These are phyloP conservation scores for Mactromeris polynyma DNA, from an alignment of 2,888 invertebrate species.

Conservation along the genomic window DNA sequence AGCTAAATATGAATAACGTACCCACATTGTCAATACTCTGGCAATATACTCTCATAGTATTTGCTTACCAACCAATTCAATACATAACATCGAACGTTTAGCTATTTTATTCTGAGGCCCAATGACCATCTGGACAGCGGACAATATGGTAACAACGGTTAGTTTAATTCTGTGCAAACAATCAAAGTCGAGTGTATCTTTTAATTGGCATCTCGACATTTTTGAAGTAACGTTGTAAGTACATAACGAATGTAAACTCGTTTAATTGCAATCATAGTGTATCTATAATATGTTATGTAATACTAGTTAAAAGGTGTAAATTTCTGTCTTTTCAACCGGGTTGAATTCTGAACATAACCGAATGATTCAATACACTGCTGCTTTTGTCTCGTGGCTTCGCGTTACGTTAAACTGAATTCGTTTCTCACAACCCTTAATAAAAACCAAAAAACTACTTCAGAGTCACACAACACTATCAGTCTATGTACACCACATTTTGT, in stretches of 20 bases:
- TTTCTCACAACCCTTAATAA: no score
- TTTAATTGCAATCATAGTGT: not conserved
- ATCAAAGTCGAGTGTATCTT: slow-evolving; percentile 48
- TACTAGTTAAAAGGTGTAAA: not conserved
- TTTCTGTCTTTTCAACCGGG: not conserved
- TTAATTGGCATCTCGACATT: slow-evolving; percentile 51
- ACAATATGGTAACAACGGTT: slow-evolving; percentile 16
- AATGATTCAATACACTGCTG: not conserved
- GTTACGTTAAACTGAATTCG: no score
- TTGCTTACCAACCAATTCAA: slow-evolving; percentile 51
- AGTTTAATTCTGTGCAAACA: slow-evolving; percentile 54
- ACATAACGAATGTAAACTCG: slow-evolving; percentile 13
- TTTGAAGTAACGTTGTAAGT: slow-evolving; percentile 6
- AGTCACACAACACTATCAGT: no score
- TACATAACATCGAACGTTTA: slow-evolving; percentile 21
- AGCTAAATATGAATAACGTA: slow-evolving; percentile 48
- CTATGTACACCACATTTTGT: no score
- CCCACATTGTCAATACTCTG: slow-evolving; percentile 48
- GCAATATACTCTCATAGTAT: slow-evolving; percentile 46
- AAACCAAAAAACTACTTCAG: no score
- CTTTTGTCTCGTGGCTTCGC: no score
- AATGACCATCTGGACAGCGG: slow-evolving; percentile 37
- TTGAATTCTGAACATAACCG: not conserved
- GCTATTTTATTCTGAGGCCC: not conserved
- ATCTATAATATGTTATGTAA: not conserved